These are phyloP conservation scores for Ommatoiulus sabulosus DNA, from an alignment of 2,888 invertebrate species.

Conservation along the genomic window DNA sequence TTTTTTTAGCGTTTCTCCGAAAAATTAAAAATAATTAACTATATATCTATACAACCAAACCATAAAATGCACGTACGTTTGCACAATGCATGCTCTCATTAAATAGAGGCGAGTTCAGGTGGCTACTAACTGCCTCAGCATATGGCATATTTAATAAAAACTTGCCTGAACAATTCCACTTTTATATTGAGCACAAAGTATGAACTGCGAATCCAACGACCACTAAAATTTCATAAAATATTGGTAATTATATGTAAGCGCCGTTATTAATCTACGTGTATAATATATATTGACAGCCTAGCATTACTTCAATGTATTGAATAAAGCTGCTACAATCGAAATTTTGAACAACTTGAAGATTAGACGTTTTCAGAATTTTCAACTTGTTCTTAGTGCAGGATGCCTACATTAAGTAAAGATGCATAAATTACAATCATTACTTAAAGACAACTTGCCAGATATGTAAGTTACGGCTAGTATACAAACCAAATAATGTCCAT, in stretches of 20 bases:
- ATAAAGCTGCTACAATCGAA: constrained; percentile 47
- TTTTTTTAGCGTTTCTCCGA: no score
- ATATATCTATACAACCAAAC: no score
- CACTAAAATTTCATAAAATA: constrained; percentile 65
- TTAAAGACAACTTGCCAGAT: constrained; percentile 51
- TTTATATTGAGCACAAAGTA: constrained; percentile 66
- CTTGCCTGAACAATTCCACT: constrained; percentile 63
- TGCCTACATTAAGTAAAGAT: no score
- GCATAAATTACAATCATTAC: no score
- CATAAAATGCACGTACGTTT: no score
- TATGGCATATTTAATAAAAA: no score
- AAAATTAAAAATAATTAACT: no score
- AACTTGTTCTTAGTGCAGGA: background rate
- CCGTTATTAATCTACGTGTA: no score
- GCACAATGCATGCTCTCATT: no score
- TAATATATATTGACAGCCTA: background rate
- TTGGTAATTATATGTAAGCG: background rate
- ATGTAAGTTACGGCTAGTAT: background rate
- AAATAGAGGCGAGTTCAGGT: no score
- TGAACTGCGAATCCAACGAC: constrained; percentile 67
- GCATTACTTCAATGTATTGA: constrained; percentile 52
- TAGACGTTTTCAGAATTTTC: constrained; percentile 10
- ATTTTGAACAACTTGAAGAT: constrained; percentile 53
- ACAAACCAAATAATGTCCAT: constrained; percentile 56
- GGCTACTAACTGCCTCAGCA: no score